Evolutionary conservation across 2,888 invertebrate species (phyloP).

Genomic region (Drosophila robusta): DNA sequence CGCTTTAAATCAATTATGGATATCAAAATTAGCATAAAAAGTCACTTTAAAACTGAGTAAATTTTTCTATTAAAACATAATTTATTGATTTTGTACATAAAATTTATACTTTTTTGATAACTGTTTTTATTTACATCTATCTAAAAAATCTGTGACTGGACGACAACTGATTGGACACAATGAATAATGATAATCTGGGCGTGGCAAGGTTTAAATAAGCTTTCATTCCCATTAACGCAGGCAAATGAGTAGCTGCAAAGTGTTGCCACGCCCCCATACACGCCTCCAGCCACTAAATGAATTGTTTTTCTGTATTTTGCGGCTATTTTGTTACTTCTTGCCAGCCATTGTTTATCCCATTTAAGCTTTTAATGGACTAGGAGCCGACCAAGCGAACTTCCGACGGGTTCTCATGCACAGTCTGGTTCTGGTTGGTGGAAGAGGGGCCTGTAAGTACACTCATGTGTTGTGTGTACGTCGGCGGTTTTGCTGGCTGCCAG

Average conservation of each 20-base stretch:
- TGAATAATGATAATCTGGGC: neutral
- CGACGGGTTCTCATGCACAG: slow-evolving; percentile 28
- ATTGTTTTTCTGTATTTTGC: slow-evolving; percentile 35
- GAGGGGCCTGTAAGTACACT: neutral
- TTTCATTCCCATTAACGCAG: neutral
- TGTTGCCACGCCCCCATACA: slow-evolving; percentile 9
- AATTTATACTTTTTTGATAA: no score
- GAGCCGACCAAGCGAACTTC: slow-evolving; percentile 57
- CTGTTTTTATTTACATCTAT: neutral
- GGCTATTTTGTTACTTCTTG: slow-evolving; percentile 48
- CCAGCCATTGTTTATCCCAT: slow-evolving; percentile 62
- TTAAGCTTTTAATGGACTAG: slow-evolving; percentile 64
- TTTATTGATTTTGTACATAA: no score
- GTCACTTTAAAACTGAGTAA: no score
- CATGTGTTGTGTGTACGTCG: slow-evolving; percentile 17
- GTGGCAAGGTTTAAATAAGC: neutral
- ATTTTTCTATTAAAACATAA: no score
- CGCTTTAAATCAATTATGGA: no score
- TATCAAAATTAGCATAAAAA: no score
- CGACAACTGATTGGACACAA: neutral
- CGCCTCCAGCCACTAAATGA: slow-evolving; percentile 9
- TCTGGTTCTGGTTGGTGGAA: neutral
- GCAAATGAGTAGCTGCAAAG: slow-evolving; percentile 40
- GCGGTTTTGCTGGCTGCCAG: slow-evolving; percentile 13
- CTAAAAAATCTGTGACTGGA: neutral